Evolutionary conservation across 2,888 invertebrate genomes (phyloP), one percentile per base, ranked within the genome.

Genomic region (Ctena decussata): DNA sequence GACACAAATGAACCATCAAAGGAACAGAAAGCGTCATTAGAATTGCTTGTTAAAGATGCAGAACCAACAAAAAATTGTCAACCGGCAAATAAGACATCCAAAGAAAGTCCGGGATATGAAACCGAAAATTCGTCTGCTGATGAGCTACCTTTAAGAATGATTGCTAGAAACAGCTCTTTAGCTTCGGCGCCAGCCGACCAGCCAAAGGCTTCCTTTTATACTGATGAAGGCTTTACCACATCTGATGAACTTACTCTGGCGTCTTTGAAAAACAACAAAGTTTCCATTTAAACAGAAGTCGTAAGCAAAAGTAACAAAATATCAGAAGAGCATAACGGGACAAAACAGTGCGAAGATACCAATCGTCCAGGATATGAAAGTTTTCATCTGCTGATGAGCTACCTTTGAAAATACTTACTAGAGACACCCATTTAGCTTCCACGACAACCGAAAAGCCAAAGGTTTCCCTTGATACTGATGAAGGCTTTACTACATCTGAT

Each of bases 201-300:
- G 6, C 3, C 21, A 53, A n/a, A 8, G n/a, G n/a, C 24, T 15
- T 53, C 24, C 41, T n/a, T 1, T 37, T 37, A 57, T 8, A 39
- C 12, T 39, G 24, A 71, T 41, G 71, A 71, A 5, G 21, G 37
- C 8, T 76, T 30, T 76, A 60, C 76, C 3, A 60, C 76, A 5
- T 35, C 24, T 39, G 76, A 76, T 32, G 76, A 76, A 41, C n/a
- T 60, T 3, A n/a, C 24, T 32, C 35, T 76, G 15, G 57, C 76
- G 15, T 37, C 53, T 60, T 6, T 76, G 21, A 39, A 37, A 39
- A 39, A 27, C 57, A n/a, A 32, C 15, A 24, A n/a, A n/a, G n/a
- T n/a, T n/a, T n/a, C n/a, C n/a, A n/a, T n/a, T n/a, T n/a, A n/a
- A n/a, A n/a, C n/a, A n/a, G n/a, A 57, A 57, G 27, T 57, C 27